A percentile compares a stretch with the other conserved stretches of the same genome.
Conservation (phyloP, 2,113 vertebrate species). For the Pachycephala philippinensis region DNA sequence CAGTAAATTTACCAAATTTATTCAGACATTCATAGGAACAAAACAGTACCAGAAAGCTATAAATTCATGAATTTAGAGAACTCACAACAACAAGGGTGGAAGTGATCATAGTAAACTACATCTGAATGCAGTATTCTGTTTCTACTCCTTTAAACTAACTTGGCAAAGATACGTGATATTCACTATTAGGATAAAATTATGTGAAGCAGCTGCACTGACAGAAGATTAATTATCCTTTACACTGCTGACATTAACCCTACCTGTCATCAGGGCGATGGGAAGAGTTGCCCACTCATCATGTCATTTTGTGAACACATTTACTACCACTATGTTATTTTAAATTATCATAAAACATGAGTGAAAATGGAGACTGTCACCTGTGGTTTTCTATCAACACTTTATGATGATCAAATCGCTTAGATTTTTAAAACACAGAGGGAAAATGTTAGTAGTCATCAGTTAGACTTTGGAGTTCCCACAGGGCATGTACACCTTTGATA, state of each 20-base stretch:
- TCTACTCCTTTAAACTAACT: slow-evolving; percentile 9
- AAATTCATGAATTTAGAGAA: background rate
- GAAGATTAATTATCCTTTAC: slow-evolving; percentile 60
- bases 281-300: background rate
- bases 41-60: background rate
- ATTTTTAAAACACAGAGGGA: background rate
- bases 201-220: slow-evolving; percentile 59
- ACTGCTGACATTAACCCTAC: slow-evolving; percentile 42
- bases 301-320: slow-evolving; percentile 3
- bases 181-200: slow-evolving; percentile 53
- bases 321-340: background rate
- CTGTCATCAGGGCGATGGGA: background rate
- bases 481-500: background rate
- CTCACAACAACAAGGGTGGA: background rate
- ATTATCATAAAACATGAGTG: background rate
- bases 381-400: background rate
- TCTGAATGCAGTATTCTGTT: background rate
- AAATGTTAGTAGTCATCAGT: background rate
- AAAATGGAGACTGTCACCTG: background rate
- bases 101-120: background rate
- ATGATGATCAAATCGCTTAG: background rate
- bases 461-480: background rate
- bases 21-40: background rate
- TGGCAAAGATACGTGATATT: slow-evolving; percentile 16
- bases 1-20: background rate